Evolutionary conservation across 2,113 vertebrate genomes (phyloP), one percentile per base, ranked within the genome.

Genomic region (Tretioscincus oriximinensis): DNA sequence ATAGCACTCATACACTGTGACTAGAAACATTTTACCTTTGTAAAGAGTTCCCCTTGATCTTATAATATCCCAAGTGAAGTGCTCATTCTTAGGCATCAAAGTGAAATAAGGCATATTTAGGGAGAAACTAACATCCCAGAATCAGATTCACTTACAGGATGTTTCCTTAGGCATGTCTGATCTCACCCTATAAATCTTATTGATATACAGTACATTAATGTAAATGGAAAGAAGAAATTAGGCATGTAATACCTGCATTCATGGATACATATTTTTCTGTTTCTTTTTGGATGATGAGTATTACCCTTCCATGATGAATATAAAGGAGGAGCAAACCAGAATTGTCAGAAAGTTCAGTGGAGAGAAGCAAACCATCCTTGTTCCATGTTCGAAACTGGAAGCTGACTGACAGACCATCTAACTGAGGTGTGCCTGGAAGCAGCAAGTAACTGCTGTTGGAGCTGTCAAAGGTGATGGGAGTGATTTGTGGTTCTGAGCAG

Each of bases 381-480:
- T 98, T 99, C 98, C 98, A 99, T 0, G 97, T 99, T 86, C 98
- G 95, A 90, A 99, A 98, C 94, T 99, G 98, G 90, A 99, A 96
- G 81, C 96, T 96, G 61, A 97, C 92, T 1, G 97, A 96, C 76
- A 99, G 94, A 5, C 96, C 92, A 1, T 96, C 95, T 8, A 96
- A 94, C 21, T 93, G 91, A 54, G 94, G 93, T 22, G 94, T 95
- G 20, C 96, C 95, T 0, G 96, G 97, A n/a, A 99, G 92, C 2
- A 96, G 92, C 94, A 99, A 91, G 89, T 96, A 99, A 92, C 98
- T 98, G 90, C 88, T 93, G 82, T 91, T 94, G 91, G 94, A 78
- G 85, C 94, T 98, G 85, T 96, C 83, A 81, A 99, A 99, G 73
- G 97, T 99, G 93, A 97, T 96, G 29, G 97, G 95, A 77, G 97